Conservation (phyloP, 2,888 invertebrate genomes). For the Laothoe populi region DNA sequence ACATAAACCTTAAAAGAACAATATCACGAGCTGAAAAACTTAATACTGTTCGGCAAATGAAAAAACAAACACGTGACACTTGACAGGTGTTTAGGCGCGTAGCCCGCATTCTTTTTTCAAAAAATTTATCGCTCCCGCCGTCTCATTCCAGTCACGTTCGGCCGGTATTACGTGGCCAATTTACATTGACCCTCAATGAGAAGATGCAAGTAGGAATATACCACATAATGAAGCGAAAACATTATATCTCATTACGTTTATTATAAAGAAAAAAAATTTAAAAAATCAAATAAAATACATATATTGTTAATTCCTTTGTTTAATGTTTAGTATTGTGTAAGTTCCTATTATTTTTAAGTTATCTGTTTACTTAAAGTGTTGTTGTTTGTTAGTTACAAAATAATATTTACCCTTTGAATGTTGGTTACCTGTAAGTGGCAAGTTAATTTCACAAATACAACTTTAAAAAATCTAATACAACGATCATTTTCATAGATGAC, state of each 20-base stretch:
- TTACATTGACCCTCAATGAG: constrained; percentile 44
- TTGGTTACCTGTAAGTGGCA: too few relatives aligned
- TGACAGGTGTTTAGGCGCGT: constrained; percentile 69
- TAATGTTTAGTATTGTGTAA: too few relatives aligned
- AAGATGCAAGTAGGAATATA: constrained; percentile 38
- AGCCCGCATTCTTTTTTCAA: constrained; percentile 70
- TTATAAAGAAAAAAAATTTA: too few relatives aligned
- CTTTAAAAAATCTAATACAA: too few relatives aligned
- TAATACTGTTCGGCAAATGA: constrained; percentile 44
- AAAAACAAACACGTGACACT: constrained; percentile 51
- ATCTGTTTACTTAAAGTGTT: too few relatives aligned
- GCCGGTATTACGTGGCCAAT: constrained; percentile 45
- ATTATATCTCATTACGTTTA: too few relatives aligned
- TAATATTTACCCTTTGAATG: too few relatives aligned
- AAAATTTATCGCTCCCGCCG: constrained; percentile 49
- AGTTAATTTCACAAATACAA: too few relatives aligned
- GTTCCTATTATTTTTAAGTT: too few relatives aligned
- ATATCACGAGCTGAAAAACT: not conserved
- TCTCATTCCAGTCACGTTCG: constrained; percentile 67
- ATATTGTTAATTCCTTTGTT: too few relatives aligned
- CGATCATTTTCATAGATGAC: constrained; percentile 23
- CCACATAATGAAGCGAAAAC: not conserved
- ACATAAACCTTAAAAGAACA: not conserved
- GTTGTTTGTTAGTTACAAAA: too few relatives aligned
- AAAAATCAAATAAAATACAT: too few relatives aligned